Percentiles rank a stretch among this genome's conserved stretches.
Conservation (phyloP, 2,797 vertebrate genomes). For the Darevskia mixta region DNA sequence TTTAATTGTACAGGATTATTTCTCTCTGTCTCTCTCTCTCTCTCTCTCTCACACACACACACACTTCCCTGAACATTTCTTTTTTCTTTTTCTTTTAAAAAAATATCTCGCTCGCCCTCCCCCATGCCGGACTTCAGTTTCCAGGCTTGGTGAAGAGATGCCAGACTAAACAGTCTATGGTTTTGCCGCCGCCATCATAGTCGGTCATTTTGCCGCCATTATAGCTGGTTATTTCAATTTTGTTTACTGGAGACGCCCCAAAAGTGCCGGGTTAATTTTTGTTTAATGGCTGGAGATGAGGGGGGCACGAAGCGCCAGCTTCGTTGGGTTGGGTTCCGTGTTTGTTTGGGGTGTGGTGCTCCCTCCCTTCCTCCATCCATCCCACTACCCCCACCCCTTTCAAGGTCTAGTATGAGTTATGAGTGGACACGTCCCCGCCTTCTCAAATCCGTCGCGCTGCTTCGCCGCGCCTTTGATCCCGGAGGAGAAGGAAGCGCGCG, state of each 20-base stretch:
- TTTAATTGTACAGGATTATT: neutral
- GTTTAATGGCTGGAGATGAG: neutral
- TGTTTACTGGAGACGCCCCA: neutral
- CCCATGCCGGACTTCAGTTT: neutral
- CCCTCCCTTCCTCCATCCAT: neutral
- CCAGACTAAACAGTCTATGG: neutral
- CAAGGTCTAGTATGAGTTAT: neutral
- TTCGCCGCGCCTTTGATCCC: neutral
- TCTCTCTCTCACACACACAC: neutral
- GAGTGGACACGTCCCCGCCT: neutral
- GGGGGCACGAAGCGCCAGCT: neutral
- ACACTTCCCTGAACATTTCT: neutral
- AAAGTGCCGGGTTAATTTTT: neutral
- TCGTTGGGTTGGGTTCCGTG: no score
- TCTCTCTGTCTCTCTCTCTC: neutral
- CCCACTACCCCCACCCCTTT: neutral
- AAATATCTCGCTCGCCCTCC: no score
- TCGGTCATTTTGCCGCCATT: neutral
- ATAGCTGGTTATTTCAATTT: neutral
- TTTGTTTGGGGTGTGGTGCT: neutral
- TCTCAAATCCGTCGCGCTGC: neutral
- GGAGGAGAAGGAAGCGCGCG: neutral
- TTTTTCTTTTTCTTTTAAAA: neutral
- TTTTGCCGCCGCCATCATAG: no score
- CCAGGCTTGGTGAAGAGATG: neutral